Evolutionary conservation across 2,888 invertebrate species (phyloP).

Genomic region (Eupelmus urozonus): DNA sequence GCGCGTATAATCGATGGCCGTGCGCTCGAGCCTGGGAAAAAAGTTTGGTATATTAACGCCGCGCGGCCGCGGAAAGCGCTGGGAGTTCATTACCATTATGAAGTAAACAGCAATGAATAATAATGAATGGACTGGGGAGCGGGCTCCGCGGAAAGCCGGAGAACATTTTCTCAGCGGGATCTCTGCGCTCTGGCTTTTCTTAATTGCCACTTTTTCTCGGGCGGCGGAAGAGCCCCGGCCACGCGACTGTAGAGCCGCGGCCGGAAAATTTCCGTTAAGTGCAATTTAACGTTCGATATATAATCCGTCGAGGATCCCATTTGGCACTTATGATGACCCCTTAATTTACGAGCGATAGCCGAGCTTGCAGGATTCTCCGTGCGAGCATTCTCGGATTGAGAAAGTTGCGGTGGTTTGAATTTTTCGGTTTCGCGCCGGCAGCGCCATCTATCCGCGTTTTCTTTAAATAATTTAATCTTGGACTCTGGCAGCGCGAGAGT

Average conservation of each 20-base stretch:
- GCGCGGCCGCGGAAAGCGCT: constrained; percentile 13
- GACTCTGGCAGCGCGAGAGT: not conserved
- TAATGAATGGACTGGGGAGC: constrained; percentile 32
- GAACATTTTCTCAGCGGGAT: constrained; percentile 14
- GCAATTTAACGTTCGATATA: constrained; percentile 44
- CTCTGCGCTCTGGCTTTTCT: not conserved
- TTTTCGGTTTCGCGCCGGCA: too few species aligned
- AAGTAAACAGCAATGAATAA: constrained; percentile 53
- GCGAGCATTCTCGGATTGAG: constrained; percentile 11
- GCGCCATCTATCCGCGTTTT: not conserved
- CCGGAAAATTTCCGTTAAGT: constrained; percentile 25
- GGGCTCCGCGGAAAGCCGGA: constrained; percentile 4
- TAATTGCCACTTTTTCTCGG: constrained; percentile 29
- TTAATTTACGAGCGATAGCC: constrained; percentile 36
- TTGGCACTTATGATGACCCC: constrained; percentile 25
- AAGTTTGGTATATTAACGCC: constrained; percentile 40
- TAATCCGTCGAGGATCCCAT: constrained; percentile 1
- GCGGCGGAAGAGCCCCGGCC: too few species aligned
- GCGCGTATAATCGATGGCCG: constrained; percentile 33
- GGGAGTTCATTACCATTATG: constrained; percentile 48
- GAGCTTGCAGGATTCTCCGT: constrained; percentile 43
- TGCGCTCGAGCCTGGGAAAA: too few species aligned
- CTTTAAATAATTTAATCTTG: constrained; percentile 7
- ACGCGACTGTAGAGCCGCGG: not conserved
- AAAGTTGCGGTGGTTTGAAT: constrained; percentile 15